A percentile compares a stretch with the other conserved stretches of the same genome.
Evolutionary conservation across 1,140 invertebrate genomes (phyloP).

Genomic region (Venturia canescens): DNA sequence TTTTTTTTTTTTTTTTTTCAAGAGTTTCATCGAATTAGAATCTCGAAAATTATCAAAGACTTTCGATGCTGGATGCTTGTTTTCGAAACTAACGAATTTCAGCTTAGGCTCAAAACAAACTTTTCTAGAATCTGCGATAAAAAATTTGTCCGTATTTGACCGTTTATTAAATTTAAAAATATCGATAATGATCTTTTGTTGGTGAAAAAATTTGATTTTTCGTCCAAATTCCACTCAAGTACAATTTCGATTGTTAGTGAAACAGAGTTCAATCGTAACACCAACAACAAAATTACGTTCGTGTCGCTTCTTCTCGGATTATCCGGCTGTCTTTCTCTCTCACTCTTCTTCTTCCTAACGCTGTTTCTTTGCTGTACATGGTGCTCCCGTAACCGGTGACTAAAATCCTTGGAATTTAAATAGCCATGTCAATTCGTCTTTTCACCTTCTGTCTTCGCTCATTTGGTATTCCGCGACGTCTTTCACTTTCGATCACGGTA

Average conservation of each 20-base stretch:
- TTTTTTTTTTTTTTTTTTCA: too few relatives aligned
- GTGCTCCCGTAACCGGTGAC: background rate
- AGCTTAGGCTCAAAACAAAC: too few relatives aligned
- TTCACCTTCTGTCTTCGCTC: slow-evolving; percentile 50
- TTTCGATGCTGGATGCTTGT: too few relatives aligned
- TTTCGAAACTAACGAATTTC: too few relatives aligned
- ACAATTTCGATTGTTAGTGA: background rate
- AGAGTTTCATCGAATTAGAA: background rate
- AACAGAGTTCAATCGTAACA: background rate
- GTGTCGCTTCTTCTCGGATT: background rate
- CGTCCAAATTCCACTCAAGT: background rate
- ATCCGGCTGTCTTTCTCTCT: slow-evolving; percentile 10
- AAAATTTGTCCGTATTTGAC: too few relatives aligned
- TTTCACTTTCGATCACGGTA: slow-evolving; percentile 71
- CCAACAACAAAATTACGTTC: background rate
- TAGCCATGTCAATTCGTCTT: slow-evolving; percentile 47
- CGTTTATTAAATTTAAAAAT: too few relatives aligned
- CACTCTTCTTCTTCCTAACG: slow-evolving; percentile 23
- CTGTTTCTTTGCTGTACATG: slow-evolving; percentile 39
- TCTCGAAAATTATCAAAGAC: too few relatives aligned
- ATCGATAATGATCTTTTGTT: background rate
- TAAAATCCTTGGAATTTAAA: slow-evolving; percentile 41
- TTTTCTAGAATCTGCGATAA: too few relatives aligned
- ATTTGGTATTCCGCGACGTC: slow-evolving; percentile 68
- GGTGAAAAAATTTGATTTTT: background rate